These are phyloP conservation scores for Lineus longissimus DNA, from an alignment of 1,140 invertebrate species.

Conservation along the genomic window DNA sequence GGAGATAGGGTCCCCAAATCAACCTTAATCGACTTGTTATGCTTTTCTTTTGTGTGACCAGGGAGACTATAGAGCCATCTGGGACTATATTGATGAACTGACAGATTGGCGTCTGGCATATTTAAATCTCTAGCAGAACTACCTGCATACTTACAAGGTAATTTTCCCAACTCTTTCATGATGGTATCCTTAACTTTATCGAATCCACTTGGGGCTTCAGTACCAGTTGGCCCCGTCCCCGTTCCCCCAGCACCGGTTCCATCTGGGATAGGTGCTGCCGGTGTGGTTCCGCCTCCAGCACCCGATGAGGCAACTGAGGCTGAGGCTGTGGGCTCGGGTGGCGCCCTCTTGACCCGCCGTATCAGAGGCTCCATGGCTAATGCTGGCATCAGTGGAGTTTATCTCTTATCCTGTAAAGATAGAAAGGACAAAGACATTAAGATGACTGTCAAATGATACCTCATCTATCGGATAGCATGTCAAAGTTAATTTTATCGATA, in stretches of 20 bases:
- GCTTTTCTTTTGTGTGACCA: too few species aligned
- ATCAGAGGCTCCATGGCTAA: slow-evolving; percentile 23
- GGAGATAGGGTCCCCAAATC: too few species aligned
- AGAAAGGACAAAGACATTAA: too few species aligned
- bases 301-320: slow-evolving; percentile 9
- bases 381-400: not conserved
- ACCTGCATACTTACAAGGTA: slow-evolving; percentile 22
- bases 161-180: slow-evolving; percentile 30
- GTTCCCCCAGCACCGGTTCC: slow-evolving; percentile 8
- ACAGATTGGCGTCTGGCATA: too few species aligned
- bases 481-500: too few species aligned
- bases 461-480: too few species aligned
- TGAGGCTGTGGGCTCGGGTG: slow-evolving; percentile 7
- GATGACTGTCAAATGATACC: too few species aligned
- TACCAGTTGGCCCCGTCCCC: slow-evolving; percentile 8
- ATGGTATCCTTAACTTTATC: slow-evolving; percentile 31
- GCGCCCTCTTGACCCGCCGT: slow-evolving; percentile 19
- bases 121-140: too few species aligned
- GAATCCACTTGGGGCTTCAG: slow-evolving; percentile 17
- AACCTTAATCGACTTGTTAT: too few species aligned
- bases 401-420: too few species aligned
- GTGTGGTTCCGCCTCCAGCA: slow-evolving; percentile 4
- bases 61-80: too few species aligned
- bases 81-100: too few species aligned
- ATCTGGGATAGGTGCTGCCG: not conserved